phyloP scores from a whole-genome alignment of 2,113 vertebrate genomes.

The Stigmatopora nigra region DNA sequence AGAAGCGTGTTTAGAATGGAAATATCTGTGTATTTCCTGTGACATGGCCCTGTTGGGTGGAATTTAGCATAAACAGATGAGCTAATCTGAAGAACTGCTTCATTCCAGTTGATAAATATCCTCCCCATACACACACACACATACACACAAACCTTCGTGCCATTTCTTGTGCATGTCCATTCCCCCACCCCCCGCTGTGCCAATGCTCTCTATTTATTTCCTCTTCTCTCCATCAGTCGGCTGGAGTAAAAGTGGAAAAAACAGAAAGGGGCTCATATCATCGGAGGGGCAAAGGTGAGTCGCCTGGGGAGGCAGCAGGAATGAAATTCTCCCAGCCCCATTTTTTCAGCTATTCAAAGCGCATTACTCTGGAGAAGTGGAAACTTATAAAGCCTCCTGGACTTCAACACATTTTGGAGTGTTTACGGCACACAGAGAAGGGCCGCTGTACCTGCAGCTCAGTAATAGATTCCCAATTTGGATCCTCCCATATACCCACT shows the following conservation, averaged over 20 bases:
- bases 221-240: slow-evolving; percentile 71
- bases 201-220: slow-evolving; percentile 81
- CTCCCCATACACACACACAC: slow-evolving; percentile 44
- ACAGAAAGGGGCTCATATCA: slow-evolving; percentile 85
- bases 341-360: slow-evolving; percentile 85
- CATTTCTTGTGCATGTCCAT: slow-evolving; percentile 70
- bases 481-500: slow-evolving; percentile 33
- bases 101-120: slow-evolving; percentile 79
- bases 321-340: slow-evolving; percentile 93
- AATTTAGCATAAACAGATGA: slow-evolving; percentile 75
- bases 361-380: slow-evolving; percentile 82
- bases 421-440: slow-evolving; percentile 74
- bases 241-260: slow-evolving; percentile 73
- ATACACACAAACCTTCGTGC: slow-evolving; percentile 46
- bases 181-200: slow-evolving; percentile 66
- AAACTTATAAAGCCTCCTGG: slow-evolving; percentile 80
- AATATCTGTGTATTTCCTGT: slow-evolving; percentile 56
- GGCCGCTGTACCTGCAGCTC: slow-evolving; percentile 62
- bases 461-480: slow-evolving; percentile 81
- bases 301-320: slow-evolving; percentile 88
- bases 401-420: slow-evolving; percentile 84
- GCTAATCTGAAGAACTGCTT: slow-evolving; percentile 76
- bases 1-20: slow-evolving; percentile 38
- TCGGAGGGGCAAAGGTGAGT: slow-evolving; percentile 91
- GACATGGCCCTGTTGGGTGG: slow-evolving; percentile 51